Evolutionary conservation across 1,140 invertebrate species (phyloP).

Genomic region (Artemia franciscana): DNA sequence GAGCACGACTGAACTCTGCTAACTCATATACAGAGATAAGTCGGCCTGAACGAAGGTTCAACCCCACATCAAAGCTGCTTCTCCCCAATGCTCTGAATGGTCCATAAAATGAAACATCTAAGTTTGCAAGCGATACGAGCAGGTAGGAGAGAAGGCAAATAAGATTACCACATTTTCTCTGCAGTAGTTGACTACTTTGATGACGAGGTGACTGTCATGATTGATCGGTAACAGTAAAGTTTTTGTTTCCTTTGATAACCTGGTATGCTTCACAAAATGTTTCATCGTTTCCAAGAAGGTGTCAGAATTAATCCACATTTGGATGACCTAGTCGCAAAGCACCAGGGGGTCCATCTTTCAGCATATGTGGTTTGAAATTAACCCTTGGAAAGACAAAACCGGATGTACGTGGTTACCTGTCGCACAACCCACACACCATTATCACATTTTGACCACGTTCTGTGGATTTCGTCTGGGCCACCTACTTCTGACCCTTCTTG

Average conservation of each 20-base stretch:
- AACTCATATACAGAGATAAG: conserved; percentile 13
- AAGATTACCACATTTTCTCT: conserved; percentile 33
- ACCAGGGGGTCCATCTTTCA: conserved; percentile 22
- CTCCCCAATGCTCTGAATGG: conserved; percentile 18
- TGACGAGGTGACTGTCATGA: conserved; percentile 13
- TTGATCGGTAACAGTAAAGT: conserved; percentile 12
- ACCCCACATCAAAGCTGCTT: conserved; percentile 13
- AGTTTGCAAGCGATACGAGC: conserved; percentile 18
- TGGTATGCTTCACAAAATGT: conserved; percentile 19
- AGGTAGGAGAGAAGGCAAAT: conserved; percentile 17
- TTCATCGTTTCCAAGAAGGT: conserved; percentile 13
- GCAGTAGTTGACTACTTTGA: conserved; percentile 10
- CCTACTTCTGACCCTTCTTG: conserved; percentile 18
- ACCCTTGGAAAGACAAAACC: conserved; percentile 21
- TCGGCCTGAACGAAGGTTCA: conserved; percentile 13
- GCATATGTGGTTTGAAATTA: conserved; percentile 21
- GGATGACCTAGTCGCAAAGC: conserved; percentile 2
- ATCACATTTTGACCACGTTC: conserved; percentile 20
- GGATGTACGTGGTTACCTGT: conserved; percentile 19
- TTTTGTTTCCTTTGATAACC: conserved; percentile 12
- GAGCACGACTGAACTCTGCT: conserved; percentile 8
- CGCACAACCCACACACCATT: conserved; percentile 18
- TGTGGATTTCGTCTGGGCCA: conserved; percentile 19
- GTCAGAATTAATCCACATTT: conserved; percentile 16
- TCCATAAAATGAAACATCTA: conserved; percentile 17